Conservation (phyloP, 2,113 vertebrate species). For the Cryptomyrus ogoouensis region DNA sequence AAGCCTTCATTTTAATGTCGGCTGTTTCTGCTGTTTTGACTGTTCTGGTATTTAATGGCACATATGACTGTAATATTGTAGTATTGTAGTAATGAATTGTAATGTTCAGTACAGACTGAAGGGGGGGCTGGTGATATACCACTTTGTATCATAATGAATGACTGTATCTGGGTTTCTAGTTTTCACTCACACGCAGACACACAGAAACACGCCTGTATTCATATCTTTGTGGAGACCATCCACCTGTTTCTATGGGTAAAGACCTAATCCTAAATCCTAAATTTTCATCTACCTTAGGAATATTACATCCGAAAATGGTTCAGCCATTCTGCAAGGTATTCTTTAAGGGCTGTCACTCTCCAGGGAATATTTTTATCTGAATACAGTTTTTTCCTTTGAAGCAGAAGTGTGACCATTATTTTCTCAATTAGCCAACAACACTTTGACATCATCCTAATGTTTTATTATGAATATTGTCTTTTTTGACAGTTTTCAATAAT, state of each 20-base stretch:
- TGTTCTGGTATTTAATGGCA: neutral
- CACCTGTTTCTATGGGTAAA: neutral
- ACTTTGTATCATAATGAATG: neutral
- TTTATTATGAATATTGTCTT: conserved; percentile 71
- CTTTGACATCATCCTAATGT: conserved; percentile 57
- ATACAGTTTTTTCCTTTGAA: neutral
- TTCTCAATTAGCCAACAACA: conserved; percentile 1
- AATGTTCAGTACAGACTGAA: neutral
- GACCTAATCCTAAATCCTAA: neutral
- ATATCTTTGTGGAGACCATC: neutral
- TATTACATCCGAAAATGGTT: neutral
- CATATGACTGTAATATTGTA: neutral
- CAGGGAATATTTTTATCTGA: neutral
- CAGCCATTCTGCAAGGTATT: neutral
- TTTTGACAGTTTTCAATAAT: conserved; percentile 57
- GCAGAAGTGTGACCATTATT: neutral
- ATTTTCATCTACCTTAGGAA: neutral
- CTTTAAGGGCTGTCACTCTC: neutral
- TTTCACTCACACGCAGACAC: neutral
- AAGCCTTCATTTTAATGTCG: neutral
- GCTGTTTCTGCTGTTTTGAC: neutral
- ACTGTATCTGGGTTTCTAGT: neutral
- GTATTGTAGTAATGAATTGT: neutral
- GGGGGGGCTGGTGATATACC: neutral
- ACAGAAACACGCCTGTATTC: neutral